phyloP scores from a whole-genome alignment of 2,797 vertebrate genomes.

The Lithobates pipiens region DNA sequence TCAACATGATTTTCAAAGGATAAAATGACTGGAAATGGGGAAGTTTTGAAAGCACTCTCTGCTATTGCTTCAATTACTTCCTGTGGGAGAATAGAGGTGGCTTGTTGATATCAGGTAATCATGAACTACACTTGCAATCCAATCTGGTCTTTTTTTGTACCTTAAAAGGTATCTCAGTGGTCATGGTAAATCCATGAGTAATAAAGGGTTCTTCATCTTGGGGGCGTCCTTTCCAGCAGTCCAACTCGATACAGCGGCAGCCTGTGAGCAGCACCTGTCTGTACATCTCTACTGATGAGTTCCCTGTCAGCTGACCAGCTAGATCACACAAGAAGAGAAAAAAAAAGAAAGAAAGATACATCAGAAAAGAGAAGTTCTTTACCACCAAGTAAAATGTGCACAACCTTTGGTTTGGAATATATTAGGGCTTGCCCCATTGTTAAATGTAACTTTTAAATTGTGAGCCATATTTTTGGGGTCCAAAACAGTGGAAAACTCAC shows the following conservation, averaged over 20 bases:
- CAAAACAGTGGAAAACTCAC: too few species aligned
- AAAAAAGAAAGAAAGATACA: background rate
- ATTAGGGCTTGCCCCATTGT: too few species aligned
- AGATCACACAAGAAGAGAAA: background rate
- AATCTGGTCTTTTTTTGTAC: conserved; percentile 62
- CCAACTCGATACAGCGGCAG: conserved; percentile 91
- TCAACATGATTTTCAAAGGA: conserved; percentile 95
- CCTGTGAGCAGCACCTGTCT: conserved; percentile 88
- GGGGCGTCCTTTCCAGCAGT: conserved; percentile 90
- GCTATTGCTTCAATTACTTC: conserved; percentile 93
- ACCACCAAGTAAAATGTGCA: too few species aligned
- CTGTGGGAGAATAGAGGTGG: conserved; percentile 62
- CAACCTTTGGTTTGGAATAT: too few species aligned
- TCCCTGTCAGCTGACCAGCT: conserved; percentile 90
- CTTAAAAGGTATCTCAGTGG: conserved; percentile 90
- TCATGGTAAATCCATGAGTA: conserved; percentile 94
- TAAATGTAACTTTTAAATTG: too few species aligned
- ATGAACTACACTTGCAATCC: background rate
- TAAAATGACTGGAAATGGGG: conserved; percentile 86
- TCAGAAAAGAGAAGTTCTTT: background rate
- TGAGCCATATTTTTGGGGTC: too few species aligned
- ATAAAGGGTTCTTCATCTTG: conserved; percentile 91
- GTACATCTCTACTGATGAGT: conserved; percentile 93
- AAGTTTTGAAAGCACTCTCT: conserved; percentile 90
- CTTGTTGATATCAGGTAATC: too few species aligned